Conservation (phyloP, 53 echinoderm and acorn worm species). For the Patiria pectinifera region DNA sequence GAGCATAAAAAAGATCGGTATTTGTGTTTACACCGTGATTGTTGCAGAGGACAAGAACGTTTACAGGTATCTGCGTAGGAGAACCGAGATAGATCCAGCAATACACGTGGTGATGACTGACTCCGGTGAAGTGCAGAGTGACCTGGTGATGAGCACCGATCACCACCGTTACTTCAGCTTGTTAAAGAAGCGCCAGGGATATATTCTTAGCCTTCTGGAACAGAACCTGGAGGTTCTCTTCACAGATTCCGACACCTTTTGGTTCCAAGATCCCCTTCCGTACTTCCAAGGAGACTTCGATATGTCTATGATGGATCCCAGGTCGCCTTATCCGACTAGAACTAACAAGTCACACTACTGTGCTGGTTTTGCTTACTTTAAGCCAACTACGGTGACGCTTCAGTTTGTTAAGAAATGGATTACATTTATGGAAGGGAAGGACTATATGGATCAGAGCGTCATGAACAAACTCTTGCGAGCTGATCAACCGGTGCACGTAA, state of each 20-base stretch:
- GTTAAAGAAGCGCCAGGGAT: slow-evolving; percentile 27
- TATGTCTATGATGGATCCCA: neutral
- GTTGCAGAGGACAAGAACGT: slow-evolving; percentile 3
- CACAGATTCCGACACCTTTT: slow-evolving; percentile 41
- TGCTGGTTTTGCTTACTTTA: slow-evolving; percentile 48
- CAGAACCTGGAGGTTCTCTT: slow-evolving; percentile 35
- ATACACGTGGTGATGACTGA: slow-evolving; percentile 4
- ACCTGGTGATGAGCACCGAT: neutral
- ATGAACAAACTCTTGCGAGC: slow-evolving; percentile 10
- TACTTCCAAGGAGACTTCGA: slow-evolving; percentile 41
- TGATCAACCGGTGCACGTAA: neutral
- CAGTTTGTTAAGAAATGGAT: slow-evolving; percentile 23
- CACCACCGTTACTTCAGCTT: neutral
- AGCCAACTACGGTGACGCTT: neutral
- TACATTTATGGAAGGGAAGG: neutral
- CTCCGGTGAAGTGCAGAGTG: neutral
- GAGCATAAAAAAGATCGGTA: neutral
- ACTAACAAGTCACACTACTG: neutral
- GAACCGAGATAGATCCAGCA: neutral
- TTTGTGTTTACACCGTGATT: slow-evolving; percentile 1
- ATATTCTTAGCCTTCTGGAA: slow-evolving; percentile 13
- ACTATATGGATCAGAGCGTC: neutral
- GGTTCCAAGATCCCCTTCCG: slow-evolving; percentile 53
- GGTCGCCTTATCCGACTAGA: neutral
- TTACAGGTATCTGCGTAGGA: neutral